Percentiles rank a stretch among this genome's conserved stretches.
Conservation (phyloP, 2,797 vertebrate genomes). For the Takifugu ocellatus region DNA sequence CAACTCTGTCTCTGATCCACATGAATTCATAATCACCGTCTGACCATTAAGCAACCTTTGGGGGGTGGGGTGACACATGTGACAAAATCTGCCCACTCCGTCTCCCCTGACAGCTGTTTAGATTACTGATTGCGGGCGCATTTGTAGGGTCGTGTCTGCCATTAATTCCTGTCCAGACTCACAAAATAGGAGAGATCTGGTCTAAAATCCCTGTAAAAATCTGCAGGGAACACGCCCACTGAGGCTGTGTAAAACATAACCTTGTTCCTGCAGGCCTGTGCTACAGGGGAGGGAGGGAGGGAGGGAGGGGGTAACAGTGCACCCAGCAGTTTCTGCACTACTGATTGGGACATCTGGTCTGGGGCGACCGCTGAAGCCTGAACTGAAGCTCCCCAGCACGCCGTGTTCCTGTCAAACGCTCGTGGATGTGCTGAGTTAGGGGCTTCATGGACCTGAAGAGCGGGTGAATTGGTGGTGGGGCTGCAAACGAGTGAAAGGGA, state of each 20-base stretch:
- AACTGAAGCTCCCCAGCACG: constrained; percentile 55
- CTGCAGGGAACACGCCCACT: constrained; percentile 47
- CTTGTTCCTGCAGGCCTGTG: constrained; percentile 52
- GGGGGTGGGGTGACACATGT: constrained; percentile 23
- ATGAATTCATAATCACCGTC: constrained; percentile 67
- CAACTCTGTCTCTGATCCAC: constrained; percentile 48
- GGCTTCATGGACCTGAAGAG: constrained; percentile 47
- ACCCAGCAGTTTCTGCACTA: constrained; percentile 4
- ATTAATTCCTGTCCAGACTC: constrained; percentile 73
- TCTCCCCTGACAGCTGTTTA: constrained; percentile 56
- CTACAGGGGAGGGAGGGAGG: constrained; percentile 9
- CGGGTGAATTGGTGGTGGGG: not conserved
- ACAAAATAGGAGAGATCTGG: constrained; percentile 68
- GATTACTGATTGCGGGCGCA: constrained; percentile 56
- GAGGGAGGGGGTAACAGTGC: too few relatives aligned
- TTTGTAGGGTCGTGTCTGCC: constrained; percentile 65
- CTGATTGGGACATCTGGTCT: constrained; percentile 56
- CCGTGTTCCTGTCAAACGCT: constrained; percentile 35
- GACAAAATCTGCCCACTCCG: constrained; percentile 44
- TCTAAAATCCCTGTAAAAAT: constrained; percentile 63
- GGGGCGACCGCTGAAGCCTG: constrained; percentile 38
- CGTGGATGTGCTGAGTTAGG: constrained; percentile 54
- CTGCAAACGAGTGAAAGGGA: constrained; percentile 15
- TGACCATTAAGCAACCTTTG: constrained; percentile 61
- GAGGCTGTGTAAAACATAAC: constrained; percentile 68